phyloP scores from a whole-genome alignment of 2,797 vertebrate species.

The Columba guinea region DNA sequence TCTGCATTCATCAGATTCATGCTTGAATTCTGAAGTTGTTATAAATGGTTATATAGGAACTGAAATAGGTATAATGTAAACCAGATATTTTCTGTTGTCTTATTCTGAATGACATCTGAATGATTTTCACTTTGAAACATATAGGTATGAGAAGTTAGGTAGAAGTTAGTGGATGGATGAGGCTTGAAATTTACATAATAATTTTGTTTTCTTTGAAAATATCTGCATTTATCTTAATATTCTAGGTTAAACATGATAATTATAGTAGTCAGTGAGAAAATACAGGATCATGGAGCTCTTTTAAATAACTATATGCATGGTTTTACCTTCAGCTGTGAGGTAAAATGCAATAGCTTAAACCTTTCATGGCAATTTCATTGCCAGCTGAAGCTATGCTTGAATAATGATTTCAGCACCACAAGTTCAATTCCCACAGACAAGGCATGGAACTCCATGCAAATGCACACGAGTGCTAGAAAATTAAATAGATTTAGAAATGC shows the following conservation, averaged over 20 bases:
- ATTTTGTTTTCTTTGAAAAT: background rate
- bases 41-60: background rate
- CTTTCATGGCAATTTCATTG: background rate
- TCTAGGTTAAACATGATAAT: background rate
- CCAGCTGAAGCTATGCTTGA: background rate
- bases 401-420: background rate
- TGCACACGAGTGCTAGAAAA: background rate
- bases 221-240: background rate
- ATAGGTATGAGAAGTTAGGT: background rate
- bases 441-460: background rate
- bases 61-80: background rate
- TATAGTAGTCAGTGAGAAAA: background rate
- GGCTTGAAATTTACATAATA: background rate
- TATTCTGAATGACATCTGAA: background rate
- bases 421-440: background rate
- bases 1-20: background rate
- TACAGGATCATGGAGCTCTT: background rate
- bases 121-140: background rate
- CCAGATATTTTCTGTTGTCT: background rate
- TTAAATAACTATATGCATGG: background rate
- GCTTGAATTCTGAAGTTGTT: background rate
- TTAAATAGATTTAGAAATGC: background rate
- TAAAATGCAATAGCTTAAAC: background rate
- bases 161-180: background rate
- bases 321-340: background rate